phyloP scores from a whole-genome alignment of 2,113 vertebrate genomes.

The Phoenicopterus ruber region DNA sequence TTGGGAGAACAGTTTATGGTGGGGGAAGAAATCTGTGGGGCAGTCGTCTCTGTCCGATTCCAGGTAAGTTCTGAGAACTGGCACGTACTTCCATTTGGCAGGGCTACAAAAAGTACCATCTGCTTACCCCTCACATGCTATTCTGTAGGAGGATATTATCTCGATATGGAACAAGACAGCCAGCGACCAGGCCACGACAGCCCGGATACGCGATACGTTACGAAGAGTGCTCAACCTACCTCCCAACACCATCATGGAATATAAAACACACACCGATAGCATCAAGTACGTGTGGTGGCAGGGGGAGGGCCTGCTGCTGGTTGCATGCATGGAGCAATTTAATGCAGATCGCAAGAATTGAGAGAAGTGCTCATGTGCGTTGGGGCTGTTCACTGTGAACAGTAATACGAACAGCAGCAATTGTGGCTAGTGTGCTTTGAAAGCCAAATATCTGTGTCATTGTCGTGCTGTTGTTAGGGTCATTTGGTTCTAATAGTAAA shows the following conservation, averaged over 20 bases:
- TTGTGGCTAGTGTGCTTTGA: neutral
- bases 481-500: neutral
- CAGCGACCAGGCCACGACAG: constrained; percentile 83
- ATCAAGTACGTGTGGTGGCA: constrained; percentile 79
- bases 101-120: neutral
- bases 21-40: constrained; percentile 84
- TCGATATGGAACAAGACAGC: constrained; percentile 89
- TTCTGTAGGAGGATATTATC: constrained; percentile 80
- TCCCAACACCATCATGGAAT: constrained; percentile 87
- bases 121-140: neutral
- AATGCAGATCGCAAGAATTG: neutral
- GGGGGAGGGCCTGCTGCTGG: neutral
- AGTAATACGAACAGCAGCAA: neutral
- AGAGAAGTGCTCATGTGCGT: neutral
- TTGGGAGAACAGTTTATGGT: constrained; percentile 85
- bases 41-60: constrained; percentile 83
- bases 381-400: neutral
- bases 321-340: neutral
- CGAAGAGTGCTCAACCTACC: constrained; percentile 84
- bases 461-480: neutral
- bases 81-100: accelerated
- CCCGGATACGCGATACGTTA: constrained; percentile 81
- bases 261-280: constrained; percentile 86
- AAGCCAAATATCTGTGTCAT: constrained; percentile 14
- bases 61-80: constrained; percentile 70